phyloP scores from a whole-genome alignment of 2,797 vertebrate species.

The Sphaeramia orbicularis region DNA sequence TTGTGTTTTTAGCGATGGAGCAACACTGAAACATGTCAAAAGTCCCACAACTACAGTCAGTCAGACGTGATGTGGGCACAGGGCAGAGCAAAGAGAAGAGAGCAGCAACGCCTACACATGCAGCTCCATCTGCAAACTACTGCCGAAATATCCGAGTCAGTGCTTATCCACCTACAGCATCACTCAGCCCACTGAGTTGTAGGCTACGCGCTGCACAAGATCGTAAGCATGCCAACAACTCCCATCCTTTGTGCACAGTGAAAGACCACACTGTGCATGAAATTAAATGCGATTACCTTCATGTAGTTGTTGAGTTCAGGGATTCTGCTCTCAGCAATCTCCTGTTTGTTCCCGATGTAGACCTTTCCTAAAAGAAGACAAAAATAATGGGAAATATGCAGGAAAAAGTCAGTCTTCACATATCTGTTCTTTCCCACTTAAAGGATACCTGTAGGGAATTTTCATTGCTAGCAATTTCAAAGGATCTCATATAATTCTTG shows the following conservation, averaged over 20 bases:
- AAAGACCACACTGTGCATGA: not conserved
- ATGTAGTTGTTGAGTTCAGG: constrained; percentile 93
- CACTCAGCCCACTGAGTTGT: constrained; percentile 67
- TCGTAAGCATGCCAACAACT: constrained; percentile 47
- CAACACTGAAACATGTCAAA: constrained; percentile 73
- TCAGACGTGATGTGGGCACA: constrained; percentile 76
- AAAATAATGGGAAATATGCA: constrained; percentile 1
- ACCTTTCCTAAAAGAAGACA: constrained; percentile 90
- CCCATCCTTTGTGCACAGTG: constrained; percentile 21
- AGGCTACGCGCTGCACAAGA: constrained; percentile 58
- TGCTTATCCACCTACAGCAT: constrained; percentile 73
- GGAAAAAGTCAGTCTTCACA: not conserved
- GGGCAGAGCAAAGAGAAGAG: constrained; percentile 74
- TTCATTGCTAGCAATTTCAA: too few relatives aligned
- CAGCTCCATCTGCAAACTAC: constrained; percentile 71
- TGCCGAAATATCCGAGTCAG: constrained; percentile 69
- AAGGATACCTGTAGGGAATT: too few relatives aligned
- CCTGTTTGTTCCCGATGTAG: constrained; percentile 92
- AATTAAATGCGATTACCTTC: constrained; percentile 85
- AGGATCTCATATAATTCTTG: too few relatives aligned
- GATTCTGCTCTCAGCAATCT: constrained; percentile 94
- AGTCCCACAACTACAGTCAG: constrained; percentile 75
- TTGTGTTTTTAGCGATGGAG: constrained; percentile 68
- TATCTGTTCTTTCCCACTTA: too few relatives aligned
- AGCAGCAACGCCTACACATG: constrained; percentile 69